Evolutionary conservation across 1,140 invertebrate species (phyloP).

Genomic region (Zophobas atratus): DNA sequence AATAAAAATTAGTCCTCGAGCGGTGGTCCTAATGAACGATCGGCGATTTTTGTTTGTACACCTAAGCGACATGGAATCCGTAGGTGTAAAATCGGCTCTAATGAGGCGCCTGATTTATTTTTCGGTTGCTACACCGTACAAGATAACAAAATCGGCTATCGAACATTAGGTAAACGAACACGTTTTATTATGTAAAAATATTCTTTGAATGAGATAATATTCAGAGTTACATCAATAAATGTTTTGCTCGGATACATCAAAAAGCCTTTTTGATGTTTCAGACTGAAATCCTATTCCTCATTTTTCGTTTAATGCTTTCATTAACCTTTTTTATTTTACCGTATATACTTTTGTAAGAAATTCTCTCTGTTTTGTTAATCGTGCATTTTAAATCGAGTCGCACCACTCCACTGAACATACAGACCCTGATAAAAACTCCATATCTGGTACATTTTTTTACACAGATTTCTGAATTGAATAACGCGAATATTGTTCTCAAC

Average conservation of each 20-base stretch:
- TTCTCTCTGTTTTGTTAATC: constrained; percentile 4
- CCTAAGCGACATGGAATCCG: constrained; percentile 9
- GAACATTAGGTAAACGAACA: not conserved
- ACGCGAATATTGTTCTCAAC: not conserved
- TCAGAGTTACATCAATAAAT: not conserved
- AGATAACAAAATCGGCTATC: constrained; percentile 16
- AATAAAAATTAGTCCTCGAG: not conserved
- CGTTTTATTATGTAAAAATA: not conserved
- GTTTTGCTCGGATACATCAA: not conserved
- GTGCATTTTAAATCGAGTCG: not conserved
- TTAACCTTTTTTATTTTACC: constrained; percentile 10
- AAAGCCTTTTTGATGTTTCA: constrained; percentile 11
- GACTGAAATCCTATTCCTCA: not conserved
- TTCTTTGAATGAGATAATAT: constrained; percentile 10
- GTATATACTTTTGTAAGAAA: not conserved
- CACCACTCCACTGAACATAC: not conserved
- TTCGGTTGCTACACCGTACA: not conserved
- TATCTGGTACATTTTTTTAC: not conserved
- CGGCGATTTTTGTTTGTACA: constrained; percentile 3
- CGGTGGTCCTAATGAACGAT: constrained; percentile 8
- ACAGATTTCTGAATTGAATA: not conserved
- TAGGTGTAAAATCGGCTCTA: constrained; percentile 23
- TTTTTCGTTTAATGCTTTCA: constrained; percentile 22
- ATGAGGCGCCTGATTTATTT: constrained; percentile 37
- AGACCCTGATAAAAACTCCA: no score